Base-by-base conservation (phyloP, 1,140 invertebrate genomes). In the Pogonus chalceus region DNA sequence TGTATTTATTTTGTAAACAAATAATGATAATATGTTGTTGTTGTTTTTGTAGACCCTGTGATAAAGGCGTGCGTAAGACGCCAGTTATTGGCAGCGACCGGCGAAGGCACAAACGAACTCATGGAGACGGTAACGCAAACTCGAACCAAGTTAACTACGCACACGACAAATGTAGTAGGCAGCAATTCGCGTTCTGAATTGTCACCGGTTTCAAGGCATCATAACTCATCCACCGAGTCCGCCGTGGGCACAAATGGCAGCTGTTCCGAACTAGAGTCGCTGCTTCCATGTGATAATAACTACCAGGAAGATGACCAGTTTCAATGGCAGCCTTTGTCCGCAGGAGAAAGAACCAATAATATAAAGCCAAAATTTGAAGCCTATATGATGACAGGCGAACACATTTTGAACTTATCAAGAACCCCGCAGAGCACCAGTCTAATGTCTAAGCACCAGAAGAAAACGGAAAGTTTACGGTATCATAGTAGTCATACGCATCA, bases 341-440 rank as follows among this genome's bases (percentile, higher is more conserved):
- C 62, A 24, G 57, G 43, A 23, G 73, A 75, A 9, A 74, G 72
- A 59, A 50, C 60, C 18, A 62, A 60, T 35, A 51, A 53, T 18
- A 37, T 54, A 14, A 61, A 65, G 49, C 73, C 72, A 53, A 66
- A 81, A 62, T 94, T 89, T 72, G 92, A 96, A 72, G 89, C 91
- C 20, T 96, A 91, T 74, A 90, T 95, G 81, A 96, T 96, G 92
- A 96, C 92, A n/a, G 92, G 92, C 9, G 92, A 96, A 66, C 76
- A 93, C 57, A 95, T 96, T 70, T 76, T 96, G 50, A 95, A 94
- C 72, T 76, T 95, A 50, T 90, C 90, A 21, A 76, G 88, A 52
- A 88, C 85, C 18, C 80, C 81, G 35, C 83, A 84, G 58, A 78
- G 74, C 58, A 73, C 73, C 49, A 73, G 74, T 59, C 67, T 82